Percentiles rank a stretch among this genome's conserved stretches.
phyloP scores from a whole-genome alignment of 1,140 invertebrate species.

The Maniola jurtina region DNA sequence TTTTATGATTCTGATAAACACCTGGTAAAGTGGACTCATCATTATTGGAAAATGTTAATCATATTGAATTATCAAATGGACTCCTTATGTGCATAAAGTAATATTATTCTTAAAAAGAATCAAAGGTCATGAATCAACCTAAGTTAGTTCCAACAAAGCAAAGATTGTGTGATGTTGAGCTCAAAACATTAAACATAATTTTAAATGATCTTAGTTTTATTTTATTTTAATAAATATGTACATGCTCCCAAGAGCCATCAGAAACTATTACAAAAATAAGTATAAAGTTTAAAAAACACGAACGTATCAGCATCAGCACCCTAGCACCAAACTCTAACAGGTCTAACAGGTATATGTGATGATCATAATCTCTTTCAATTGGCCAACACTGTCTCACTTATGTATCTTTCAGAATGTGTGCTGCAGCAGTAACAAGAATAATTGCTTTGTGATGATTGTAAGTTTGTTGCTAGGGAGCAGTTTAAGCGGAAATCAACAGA shows the following conservation, averaged over 20 bases:
- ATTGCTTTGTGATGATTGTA: not conserved
- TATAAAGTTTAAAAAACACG: slow-evolving; percentile 65
- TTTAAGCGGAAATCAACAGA: slow-evolving; percentile 48
- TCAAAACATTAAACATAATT: slow-evolving; percentile 48
- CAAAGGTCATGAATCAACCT: no score
- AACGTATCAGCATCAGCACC: slow-evolving; percentile 31
- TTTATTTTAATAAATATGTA: slow-evolving; percentile 61
- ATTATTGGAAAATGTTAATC: not conserved
- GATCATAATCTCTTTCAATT: not conserved
- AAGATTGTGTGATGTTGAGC: slow-evolving; percentile 50
- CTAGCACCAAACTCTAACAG: not conserved
- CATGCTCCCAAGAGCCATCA: slow-evolving; percentile 45
- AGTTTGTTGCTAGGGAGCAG: not conserved
- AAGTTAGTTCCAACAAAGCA: not conserved
- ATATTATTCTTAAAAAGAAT: no score
- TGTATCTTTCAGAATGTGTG: not conserved
- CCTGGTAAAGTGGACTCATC: not conserved
- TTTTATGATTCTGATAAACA: not conserved
- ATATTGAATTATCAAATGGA: not conserved
- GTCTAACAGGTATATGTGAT: not conserved
- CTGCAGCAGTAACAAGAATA: not conserved
- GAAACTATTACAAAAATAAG: slow-evolving; percentile 58
- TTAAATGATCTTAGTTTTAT: slow-evolving; percentile 60
- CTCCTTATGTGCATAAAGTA: not conserved
- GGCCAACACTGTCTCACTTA: not conserved